Base-by-base conservation (phyloP, 2,888 invertebrate genomes). In the Cryptocephalus primarius region DNA sequence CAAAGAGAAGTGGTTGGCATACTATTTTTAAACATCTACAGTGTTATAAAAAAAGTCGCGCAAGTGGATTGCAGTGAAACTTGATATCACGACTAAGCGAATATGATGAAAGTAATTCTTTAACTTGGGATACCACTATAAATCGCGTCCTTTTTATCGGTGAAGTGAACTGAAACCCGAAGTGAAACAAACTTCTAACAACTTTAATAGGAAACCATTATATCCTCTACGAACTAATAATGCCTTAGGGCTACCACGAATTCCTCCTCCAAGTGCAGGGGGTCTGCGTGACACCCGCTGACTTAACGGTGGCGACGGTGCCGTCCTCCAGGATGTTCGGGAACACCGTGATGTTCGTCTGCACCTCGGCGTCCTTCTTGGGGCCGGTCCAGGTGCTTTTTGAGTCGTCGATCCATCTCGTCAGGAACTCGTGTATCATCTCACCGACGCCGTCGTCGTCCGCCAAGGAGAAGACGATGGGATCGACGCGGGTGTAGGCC, bases 401-500 rank as follows among this genome's bases (percentile, higher is more conserved):
- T 43, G 22, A 39, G 40, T 6, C 38, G 40, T 34, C n/a, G 22
- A 6, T 36, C 32, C 51, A 43, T 42, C 49, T 48, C 12, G 45
- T 34, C 34, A 59, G 47, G 9, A 59, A 22, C 14, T 54, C 52
- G 31, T 40, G 39, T 40, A 55, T 57, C 4, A 55, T 33, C 31
- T 56, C 50, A 4, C 56, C 55, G 10, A 56, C 55, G 10, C 58
- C 60, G 43, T 60, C 60, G 33, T 60, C 60, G 42, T 60, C 58
- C 2, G 50, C 52, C 14, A 22, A 22, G 3, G 22, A 22, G 22
- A 22, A 22, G 22, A 6, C 22, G 22, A 6, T 22, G 3, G 22
- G 22, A 4, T 22, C 22, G 22, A 4, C 39, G 39, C 13, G 39
- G 41, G 0, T 38, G 36, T 1, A 33, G 22, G 22, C 2, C 22